Conservation (phyloP, 1,140 invertebrate species). For the Halesus radiatus region DNA sequence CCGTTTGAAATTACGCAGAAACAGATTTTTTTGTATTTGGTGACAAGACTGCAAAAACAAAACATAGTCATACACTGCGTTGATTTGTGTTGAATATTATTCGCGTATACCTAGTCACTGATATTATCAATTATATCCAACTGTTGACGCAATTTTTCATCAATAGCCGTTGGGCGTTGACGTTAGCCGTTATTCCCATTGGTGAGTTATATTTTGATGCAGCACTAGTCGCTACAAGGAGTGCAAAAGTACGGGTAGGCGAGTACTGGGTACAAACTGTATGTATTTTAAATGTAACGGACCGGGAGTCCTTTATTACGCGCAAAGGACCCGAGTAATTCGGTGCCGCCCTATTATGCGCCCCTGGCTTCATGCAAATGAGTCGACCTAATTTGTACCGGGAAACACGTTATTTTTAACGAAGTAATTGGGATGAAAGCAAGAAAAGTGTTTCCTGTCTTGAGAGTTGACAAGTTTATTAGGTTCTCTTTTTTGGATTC, state of each 20-base stretch:
- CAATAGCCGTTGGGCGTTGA: too few species aligned
- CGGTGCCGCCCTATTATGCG: slow-evolving; percentile 18
- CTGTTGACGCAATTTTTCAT: too few species aligned
- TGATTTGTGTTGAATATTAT: too few species aligned
- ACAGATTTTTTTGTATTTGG: too few species aligned
- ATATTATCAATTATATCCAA: too few species aligned
- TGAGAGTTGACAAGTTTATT: neutral
- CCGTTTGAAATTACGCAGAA: too few species aligned
- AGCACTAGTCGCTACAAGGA: neutral
- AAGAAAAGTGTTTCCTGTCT: neutral
- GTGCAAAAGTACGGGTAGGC: neutral
- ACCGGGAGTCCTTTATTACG: slow-evolving; percentile 41
- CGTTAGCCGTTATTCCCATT: too few species aligned
- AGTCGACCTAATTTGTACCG: slow-evolving; percentile 18
- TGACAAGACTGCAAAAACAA: too few species aligned
- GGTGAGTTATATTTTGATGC: too few species aligned
- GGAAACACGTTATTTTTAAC: slow-evolving; percentile 2
- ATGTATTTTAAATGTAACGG: slow-evolving; percentile 31
- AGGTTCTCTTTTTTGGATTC: neutral
- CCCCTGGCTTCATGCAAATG: slow-evolving; percentile 37
- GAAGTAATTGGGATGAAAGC: neutral
- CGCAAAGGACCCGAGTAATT: slow-evolving; percentile 40
- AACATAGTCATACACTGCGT: too few species aligned
- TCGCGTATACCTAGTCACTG: too few species aligned
- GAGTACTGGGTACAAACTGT: neutral